A percentile compares a stretch with the other conserved stretches of the same genome.
These are phyloP conservation scores for Enteromius viviparus DNA, from an alignment of 2,797 vertebrate species.

Conservation along the genomic window DNA sequence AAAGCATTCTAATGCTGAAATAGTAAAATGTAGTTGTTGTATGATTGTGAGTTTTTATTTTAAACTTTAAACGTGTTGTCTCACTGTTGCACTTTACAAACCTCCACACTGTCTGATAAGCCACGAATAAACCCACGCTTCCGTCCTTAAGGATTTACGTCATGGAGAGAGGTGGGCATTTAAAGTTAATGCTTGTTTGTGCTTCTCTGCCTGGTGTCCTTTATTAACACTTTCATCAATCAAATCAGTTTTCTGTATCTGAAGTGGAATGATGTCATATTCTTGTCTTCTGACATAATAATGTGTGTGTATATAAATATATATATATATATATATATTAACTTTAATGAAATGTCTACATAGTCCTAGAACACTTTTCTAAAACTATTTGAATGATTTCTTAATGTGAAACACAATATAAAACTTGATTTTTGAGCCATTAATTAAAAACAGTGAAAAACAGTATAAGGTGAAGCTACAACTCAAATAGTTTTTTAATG, in stretches of 20 bases:
- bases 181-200: slow-evolving; percentile 37
- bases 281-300: too few relatives aligned
- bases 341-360: background rate
- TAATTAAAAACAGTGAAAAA: too few relatives aligned
- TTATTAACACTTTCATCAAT: slow-evolving; percentile 4
- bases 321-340: too few relatives aligned
- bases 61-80: background rate
- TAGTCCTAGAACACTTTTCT: background rate
- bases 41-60: background rate
- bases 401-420: background rate
- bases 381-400: background rate
- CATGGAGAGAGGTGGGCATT: slow-evolving; percentile 42
- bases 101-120: slow-evolving; percentile 8
- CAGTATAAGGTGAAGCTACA: too few relatives aligned
- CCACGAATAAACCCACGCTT: slow-evolving; percentile 20
- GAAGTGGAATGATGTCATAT: too few relatives aligned
- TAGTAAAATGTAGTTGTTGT: background rate
- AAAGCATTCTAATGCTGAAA: background rate
- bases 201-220: slow-evolving; percentile 13
- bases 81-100: background rate
- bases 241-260: background rate
- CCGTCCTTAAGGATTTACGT: slow-evolving; percentile 43
- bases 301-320: too few relatives aligned
- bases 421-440: too few relatives aligned
- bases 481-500: background rate